Evolutionary conservation across 1,140 invertebrate species (phyloP), one percentile per base, ranked within the genome.

Genomic region (Musca vetustissima): DNA sequence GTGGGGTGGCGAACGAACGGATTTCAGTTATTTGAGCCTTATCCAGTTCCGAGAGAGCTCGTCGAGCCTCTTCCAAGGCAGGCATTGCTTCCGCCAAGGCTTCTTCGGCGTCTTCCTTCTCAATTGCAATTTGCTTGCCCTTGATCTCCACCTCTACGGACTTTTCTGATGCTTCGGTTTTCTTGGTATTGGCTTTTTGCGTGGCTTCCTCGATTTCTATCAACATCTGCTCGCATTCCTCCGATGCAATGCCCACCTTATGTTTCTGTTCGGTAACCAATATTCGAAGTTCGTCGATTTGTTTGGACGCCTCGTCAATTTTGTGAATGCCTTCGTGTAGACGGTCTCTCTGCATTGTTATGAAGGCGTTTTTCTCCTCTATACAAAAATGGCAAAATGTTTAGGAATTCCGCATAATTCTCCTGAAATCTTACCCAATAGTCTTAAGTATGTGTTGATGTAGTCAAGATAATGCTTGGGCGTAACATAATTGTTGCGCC

Each of bases 1-100:
- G 93, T 0, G 94, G 94, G n/a, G 93, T 95, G 32, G 92, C 90
- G 79, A 96, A 96, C 69, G 93, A 86, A 65, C 75, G 75, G 73
- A 97, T 96, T 86, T 97, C 94, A 32, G 93, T 94, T 69, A 97
- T 95, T 76, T 96, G 94, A 1, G 89, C 86, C 83, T 95, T 96
- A 50, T 95, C 91, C 9, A 97, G 83, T 70, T 94, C 90, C 8
- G 88, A 86, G 0, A 97, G 84, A 0, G 94, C 93, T 2, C 89
- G 71, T 76, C 89, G 86, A 1, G 94, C 93, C n/a, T 87, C 87
- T 73, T 94, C 91, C 0, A 97, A 80, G 0, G 89, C 92, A 0
- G 94, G 94, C 75, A 96, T 79, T 1, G 93, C 94, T 55, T 90
- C 90, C 2, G 88, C 88, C 36, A 97, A 82, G 4, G 87, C 90